Base-by-base conservation (phyloP, 2,888 invertebrate species). In the Strigamia transsilvanica region DNA sequence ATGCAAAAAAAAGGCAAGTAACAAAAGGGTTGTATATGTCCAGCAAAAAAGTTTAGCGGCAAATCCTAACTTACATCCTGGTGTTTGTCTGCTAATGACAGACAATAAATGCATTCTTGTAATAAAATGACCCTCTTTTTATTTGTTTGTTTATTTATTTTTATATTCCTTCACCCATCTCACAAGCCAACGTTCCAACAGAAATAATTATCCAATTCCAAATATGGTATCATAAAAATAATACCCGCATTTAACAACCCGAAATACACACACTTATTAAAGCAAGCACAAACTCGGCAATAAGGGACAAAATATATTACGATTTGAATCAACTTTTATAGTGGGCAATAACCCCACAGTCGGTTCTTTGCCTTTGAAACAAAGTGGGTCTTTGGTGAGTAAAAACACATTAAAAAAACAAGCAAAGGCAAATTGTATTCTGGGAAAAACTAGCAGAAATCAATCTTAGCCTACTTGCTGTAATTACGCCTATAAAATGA, bases 301-400 rank as follows among this genome's bases (percentile, higher is more conserved):
- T 73, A 73, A 73, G 73, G 73, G 32, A 32, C 73, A 73, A 73
- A 73, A 73, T 73, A 73, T 27, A 73, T 73, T 73, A 23, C 73
- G 32, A 73, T 73, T 73, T 73, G 73, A 73, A 73, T 73, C 73
- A 73, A 73, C 73, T 73, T 73, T 73, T 73, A 73, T 73, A 73
- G 73, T 32, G 27, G 32, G 73, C 32, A 73, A 73, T 73, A 73
- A 73, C 73, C 73, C 73, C 12, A 32, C 32, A 27, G 73, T 27
- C 18, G 51, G n/a, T 51, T 18, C 51, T 51, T 27, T 13, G 23
- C 18, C 61, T 66, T 66, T n/a, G 32, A 73, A 73, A 73, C 73
- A 73, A 73, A 73, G 32, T 27, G 73, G 13, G 73, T 32, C 32
- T 73, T 73, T 73, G 4, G 27, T 32, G 2, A 32, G 32, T 73